These are phyloP conservation scores for Galaxias olidus DNA, from an alignment of 2,797 vertebrate species.

Conservation along the genomic window DNA sequence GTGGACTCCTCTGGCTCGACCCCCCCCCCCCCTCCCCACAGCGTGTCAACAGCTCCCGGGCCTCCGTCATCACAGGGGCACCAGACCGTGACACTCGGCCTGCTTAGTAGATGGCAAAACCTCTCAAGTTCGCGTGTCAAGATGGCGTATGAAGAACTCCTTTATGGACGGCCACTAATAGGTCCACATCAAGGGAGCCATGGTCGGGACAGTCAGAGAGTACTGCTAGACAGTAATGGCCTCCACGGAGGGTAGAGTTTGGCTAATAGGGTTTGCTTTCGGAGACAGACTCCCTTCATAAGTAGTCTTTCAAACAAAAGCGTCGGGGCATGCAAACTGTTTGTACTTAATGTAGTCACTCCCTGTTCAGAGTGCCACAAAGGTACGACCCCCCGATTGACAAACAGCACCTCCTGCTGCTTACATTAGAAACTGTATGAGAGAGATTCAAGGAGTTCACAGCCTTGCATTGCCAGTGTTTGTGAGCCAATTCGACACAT, in stretches of 20 bases:
- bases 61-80: constrained; percentile 13
- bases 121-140: too few species aligned
- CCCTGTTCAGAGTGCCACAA: constrained; percentile 3
- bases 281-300: too few species aligned
- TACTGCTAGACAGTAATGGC: too few species aligned
- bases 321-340: background rate
- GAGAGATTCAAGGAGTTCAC: background rate
- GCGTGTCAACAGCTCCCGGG: constrained; percentile 14
- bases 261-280: too few species aligned
- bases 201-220: too few species aligned
- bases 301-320: constrained; percentile 3
- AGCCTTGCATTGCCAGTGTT: background rate
- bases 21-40: background rate
- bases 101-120: too few species aligned
- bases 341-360: constrained; percentile 2
- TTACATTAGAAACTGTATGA: constrained; percentile 13
- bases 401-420: constrained; percentile 74
- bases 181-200: too few species aligned
- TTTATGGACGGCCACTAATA: too few species aligned
- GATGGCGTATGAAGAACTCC: too few species aligned
- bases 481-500: background rate
- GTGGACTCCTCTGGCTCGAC: constrained; percentile 38
- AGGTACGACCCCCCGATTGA: constrained; percentile 36
- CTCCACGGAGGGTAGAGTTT: too few species aligned
- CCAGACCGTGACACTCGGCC: background rate